Base-by-base conservation (phyloP, 2,113 vertebrate species). In the Alligator mississippiensis region DNA sequence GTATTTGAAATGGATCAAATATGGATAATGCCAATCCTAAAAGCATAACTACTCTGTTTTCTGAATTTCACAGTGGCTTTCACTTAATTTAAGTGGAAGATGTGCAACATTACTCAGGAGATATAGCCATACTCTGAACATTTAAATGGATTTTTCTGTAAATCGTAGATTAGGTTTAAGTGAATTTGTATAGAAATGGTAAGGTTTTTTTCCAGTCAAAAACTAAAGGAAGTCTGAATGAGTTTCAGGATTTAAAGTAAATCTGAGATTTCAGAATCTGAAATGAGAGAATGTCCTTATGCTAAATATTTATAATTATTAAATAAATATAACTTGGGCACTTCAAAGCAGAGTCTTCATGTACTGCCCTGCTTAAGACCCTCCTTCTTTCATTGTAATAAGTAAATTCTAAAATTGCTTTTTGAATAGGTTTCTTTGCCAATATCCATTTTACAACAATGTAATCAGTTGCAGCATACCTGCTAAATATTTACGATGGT, bases 401-500 rank as follows among this genome's bases (percentile, higher is more conserved):
- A 94, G 74, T 28, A 28, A 86, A 83, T 54, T 82, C 78, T 80
- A 79, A 90, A 82, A 80, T 90, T 2, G 72, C n/a, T 90, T 93
- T 13, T 68, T 59, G 90, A 96, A 96, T 95, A 80, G 77, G 30
- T 87, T 92, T 96, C 11, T 95, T 92, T 82, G 78, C 80, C 93
- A 94, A 94, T 76, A 92, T 93, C 68, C 80, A 47, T 90, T 96
- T 97, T 93, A 95, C 90, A 94, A 95, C 95, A 91, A 81, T 94
- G 95, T 97, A 93, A 93, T 91, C 94, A 95, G 95, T 96, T 97
- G 94, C 95, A 96, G 70, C 22, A 34, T 93, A 93, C 95, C 93
- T 95, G 91, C 90, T 92, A 96, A 96, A 95, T 97, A 97, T 96
- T 98, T 97, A 97, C 95, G 96, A 77, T 92, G 77, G 79, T 9